A percentile compares a stretch with the other conserved stretches of the same genome.
phyloP scores from a whole-genome alignment of 2,113 vertebrate genomes.

The Opisthocomus hoazin region DNA sequence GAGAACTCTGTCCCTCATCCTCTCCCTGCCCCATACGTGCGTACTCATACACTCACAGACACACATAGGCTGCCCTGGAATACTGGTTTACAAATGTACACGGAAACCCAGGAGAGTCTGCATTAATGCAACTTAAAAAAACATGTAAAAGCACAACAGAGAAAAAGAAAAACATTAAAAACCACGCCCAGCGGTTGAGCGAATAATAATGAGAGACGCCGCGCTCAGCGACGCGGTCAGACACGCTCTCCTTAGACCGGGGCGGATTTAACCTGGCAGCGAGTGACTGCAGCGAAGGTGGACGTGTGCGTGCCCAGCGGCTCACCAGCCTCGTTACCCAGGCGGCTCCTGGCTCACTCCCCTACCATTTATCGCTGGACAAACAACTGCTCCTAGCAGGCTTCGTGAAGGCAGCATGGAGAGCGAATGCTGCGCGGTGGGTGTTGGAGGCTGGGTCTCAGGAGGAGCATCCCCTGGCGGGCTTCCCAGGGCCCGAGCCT shows the following conservation, averaged over 20 bases:
- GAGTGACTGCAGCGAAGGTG: fast-evolving
- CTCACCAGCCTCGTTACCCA: neutral
- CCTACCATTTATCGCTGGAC: neutral
- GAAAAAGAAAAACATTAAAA: neutral
- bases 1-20: fast-evolving
- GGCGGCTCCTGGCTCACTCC: neutral
- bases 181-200: neutral
- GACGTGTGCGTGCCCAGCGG: neutral
- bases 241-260: fast-evolving
- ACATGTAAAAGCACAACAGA: neutral
- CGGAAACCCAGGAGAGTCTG: neutral
- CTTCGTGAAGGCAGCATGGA: neutral
- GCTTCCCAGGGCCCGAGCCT: neutral
- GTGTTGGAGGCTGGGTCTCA: neutral
- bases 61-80: neutral
- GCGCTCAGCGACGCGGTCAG: neutral
- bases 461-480: neutral
- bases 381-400: neutral
- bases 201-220: neutral
- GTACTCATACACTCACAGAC: too few species aligned
- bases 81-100: neutral
- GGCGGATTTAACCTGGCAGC: fast-evolving
- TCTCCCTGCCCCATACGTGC: fast-evolving
- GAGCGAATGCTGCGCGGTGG: neutral
- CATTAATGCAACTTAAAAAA: neutral